phyloP scores from a whole-genome alignment of 2,888 invertebrate genomes.

The Eupithecia centaureata region DNA sequence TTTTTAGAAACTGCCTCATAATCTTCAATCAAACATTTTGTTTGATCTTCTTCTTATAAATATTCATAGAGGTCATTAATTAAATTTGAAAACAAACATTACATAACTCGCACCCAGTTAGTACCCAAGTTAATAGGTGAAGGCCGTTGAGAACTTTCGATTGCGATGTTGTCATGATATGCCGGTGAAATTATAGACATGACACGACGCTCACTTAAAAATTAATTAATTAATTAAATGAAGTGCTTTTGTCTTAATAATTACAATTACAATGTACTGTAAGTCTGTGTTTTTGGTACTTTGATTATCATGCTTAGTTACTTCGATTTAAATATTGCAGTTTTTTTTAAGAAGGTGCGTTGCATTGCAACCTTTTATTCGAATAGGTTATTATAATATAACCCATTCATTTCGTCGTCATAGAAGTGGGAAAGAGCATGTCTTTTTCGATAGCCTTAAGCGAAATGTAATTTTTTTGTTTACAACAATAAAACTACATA shows the following conservation, averaged over 20 bases:
- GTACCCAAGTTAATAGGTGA: slow-evolving; percentile 68
- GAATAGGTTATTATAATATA: too few relatives aligned
- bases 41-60: not conserved
- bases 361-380: too few relatives aligned
- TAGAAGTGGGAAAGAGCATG: too few relatives aligned
- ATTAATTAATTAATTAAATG: not conserved
- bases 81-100: slow-evolving; percentile 62
- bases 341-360: too few relatives aligned
- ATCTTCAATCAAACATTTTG: not conserved
- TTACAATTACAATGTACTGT: too few relatives aligned
- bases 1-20: not conserved
- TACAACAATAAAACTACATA: too few relatives aligned
- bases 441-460: too few relatives aligned
- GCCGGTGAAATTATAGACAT: not conserved
- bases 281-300: not conserved
- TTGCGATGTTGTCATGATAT: slow-evolving; percentile 38
- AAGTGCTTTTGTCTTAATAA: not conserved
- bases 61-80: slow-evolving; percentile 2
- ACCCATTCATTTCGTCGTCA: too few relatives aligned
- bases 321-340: not conserved
- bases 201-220: not conserved
- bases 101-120: slow-evolving; percentile 55
- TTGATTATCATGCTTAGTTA: not conserved
- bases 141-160: slow-evolving; percentile 71
- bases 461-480: too few relatives aligned